Percentiles rank a stretch among this genome's conserved stretches.
Conservation (phyloP, 2,797 vertebrate species). For the Varecia variegata region DNA sequence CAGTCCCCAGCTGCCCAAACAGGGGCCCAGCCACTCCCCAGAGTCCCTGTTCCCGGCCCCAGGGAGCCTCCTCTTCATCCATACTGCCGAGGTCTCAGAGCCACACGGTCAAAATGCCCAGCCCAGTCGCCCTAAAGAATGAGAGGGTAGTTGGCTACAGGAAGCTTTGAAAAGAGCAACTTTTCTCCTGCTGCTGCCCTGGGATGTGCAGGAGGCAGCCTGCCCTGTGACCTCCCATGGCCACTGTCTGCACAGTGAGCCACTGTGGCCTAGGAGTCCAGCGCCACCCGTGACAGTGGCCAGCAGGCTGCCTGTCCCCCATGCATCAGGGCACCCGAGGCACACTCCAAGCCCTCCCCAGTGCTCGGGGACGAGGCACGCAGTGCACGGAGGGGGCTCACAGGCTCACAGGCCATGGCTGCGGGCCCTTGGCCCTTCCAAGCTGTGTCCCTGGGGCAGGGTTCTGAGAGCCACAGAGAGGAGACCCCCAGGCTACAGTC, state of each 20-base stretch:
- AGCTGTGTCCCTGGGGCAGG: no score
- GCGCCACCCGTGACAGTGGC: accelerated
- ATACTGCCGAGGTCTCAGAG: background rate
- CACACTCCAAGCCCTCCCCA: background rate
- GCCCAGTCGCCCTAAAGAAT: no score
- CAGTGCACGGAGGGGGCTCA: background rate
- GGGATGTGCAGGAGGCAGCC: background rate
- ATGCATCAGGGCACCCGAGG: no score
- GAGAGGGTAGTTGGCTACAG: background rate
- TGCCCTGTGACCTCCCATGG: background rate
- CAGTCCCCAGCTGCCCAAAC: background rate
- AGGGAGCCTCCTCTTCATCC: background rate
- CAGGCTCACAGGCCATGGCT: background rate
- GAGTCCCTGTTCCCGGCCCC: background rate
- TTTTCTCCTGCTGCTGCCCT: background rate
- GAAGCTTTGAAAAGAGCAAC: background rate
- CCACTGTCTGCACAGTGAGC: background rate
- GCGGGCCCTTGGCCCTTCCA: background rate
- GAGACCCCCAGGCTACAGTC: background rate
- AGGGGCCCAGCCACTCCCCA: background rate
- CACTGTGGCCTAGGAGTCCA: background rate
- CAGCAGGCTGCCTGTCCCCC: background rate
- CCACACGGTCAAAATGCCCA: background rate
- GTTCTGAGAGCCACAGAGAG: accelerated
- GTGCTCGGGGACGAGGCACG: no score